These are phyloP conservation scores for Myopa testacea DNA, from an alignment of 2,888 invertebrate species.

Conservation along the genomic window DNA sequence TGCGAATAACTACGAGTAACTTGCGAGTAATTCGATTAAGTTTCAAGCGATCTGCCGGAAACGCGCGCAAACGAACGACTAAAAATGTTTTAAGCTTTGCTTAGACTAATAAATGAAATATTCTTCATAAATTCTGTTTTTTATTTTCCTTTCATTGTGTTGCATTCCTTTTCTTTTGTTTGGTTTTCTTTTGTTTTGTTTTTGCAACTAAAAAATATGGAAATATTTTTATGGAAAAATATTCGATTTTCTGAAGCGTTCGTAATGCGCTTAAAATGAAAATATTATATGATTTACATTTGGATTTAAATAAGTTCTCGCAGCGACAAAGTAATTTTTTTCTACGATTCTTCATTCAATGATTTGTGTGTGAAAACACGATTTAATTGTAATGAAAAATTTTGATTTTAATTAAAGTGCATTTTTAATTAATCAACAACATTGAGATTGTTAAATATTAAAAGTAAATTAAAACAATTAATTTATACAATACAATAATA, in stretches of 20 bases:
- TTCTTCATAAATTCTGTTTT: background rate
- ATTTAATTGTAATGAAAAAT: conserved; percentile 7
- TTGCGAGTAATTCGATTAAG: no score
- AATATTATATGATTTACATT: background rate
- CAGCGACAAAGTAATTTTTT: no score
- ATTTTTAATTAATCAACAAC: background rate
- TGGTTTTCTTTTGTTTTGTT: background rate
- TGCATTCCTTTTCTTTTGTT: background rate
- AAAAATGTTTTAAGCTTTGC: conserved; percentile 5
- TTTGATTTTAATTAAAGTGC: background rate
- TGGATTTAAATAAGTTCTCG: no score
- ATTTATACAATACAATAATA: no score
- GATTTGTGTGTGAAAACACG: background rate
- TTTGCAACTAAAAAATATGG: background rate
- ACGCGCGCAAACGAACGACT: conserved; percentile 28
- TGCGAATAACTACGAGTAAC: background rate
- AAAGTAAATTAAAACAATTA: no score
- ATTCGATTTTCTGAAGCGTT: background rate
- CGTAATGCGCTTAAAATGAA: background rate
- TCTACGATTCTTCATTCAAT: background rate
- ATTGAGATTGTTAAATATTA: no score
- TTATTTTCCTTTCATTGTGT: background rate
- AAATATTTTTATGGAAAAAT: conserved; percentile 5
- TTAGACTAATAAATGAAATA: conserved; percentile 26
- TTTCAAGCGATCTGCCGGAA: conserved; percentile 22